A percentile compares a stretch with the other conserved stretches of the same genome.
phyloP scores from a whole-genome alignment of 2,113 vertebrate genomes.

The Mustelus asterias region DNA sequence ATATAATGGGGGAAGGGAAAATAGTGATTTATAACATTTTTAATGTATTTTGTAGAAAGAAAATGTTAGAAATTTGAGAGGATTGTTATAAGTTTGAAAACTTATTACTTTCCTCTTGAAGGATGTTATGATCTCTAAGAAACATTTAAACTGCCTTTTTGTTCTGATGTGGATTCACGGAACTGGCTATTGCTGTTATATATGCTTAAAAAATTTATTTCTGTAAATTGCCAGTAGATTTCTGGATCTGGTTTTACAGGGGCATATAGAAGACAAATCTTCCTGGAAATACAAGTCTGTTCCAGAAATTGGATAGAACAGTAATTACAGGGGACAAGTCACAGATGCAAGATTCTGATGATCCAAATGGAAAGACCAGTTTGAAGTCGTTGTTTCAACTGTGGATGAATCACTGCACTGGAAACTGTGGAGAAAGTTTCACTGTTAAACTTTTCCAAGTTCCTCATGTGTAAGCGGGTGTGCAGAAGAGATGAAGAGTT shows the following conservation, averaged over 20 bases:
- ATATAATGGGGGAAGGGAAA: too few relatives aligned
- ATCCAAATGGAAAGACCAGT: neutral
- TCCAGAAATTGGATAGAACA: neutral
- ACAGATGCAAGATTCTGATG: neutral
- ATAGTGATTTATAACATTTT: neutral
- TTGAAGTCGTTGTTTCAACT: neutral
- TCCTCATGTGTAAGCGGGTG: neutral
- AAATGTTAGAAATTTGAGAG: neutral
- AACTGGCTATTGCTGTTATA: neutral
- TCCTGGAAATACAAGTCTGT: neutral
- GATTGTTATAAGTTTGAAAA: neutral
- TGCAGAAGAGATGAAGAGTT: neutral
- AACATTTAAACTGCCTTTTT: neutral
- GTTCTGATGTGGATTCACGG: neutral
- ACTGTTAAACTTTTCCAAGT: neutral
- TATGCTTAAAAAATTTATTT: neutral
- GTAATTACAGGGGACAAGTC: neutral
- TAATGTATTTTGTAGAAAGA: neutral
- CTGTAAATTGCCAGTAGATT: neutral
- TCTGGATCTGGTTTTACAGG: neutral
- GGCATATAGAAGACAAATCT: neutral
- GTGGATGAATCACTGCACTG: neutral
- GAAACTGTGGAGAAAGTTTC: neutral
- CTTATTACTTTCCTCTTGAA: neutral
- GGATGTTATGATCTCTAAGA: neutral